Percentiles rank a stretch among this genome's conserved stretches.
Evolutionary conservation across 1,140 invertebrate genomes (phyloP).

Genomic region (Physella acuta): DNA sequence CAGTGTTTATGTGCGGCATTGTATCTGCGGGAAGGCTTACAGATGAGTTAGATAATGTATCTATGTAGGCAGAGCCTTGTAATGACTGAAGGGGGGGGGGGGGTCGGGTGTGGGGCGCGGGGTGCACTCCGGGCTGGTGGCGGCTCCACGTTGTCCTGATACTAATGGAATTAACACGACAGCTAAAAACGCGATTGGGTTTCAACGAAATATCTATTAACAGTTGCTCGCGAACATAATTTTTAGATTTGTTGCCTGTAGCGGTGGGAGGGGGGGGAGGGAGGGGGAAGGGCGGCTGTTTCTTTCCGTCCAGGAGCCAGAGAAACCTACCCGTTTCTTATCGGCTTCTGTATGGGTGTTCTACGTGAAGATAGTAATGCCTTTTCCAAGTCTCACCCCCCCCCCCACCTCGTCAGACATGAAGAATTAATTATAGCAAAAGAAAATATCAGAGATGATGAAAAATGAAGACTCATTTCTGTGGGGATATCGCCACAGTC

Average conservation of each 20-base stretch:
- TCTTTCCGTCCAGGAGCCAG: no score
- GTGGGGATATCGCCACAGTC: neutral
- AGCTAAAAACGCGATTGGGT: constrained; percentile 15
- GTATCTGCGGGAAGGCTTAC: neutral
- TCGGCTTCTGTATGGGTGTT: constrained; percentile 19
- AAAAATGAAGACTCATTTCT: constrained; percentile 1
- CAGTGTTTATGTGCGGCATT: constrained; percentile 1
- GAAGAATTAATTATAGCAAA: constrained; percentile 20
- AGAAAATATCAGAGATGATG: constrained; percentile 11
- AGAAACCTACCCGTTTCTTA: no score
- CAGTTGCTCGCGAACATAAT: constrained; percentile 10
- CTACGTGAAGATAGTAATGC: neutral
- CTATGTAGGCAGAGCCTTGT: neutral
- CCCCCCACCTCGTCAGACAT: constrained; percentile 5
- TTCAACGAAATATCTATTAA: constrained; percentile 10
- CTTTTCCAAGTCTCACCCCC: neutral
- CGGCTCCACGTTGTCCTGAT: no score
- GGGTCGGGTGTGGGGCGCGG: no score
- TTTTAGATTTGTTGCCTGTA: constrained; percentile 15
- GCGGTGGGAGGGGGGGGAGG: neutral
- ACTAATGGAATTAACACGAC: constrained; percentile 17
- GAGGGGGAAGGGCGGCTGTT: neutral
- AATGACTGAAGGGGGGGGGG: neutral
- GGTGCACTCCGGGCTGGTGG: no score
- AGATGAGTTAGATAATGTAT: neutral